Evolutionary conservation across 2,113 vertebrate species (phyloP).

Genomic region (Sula dactylatra): DNA sequence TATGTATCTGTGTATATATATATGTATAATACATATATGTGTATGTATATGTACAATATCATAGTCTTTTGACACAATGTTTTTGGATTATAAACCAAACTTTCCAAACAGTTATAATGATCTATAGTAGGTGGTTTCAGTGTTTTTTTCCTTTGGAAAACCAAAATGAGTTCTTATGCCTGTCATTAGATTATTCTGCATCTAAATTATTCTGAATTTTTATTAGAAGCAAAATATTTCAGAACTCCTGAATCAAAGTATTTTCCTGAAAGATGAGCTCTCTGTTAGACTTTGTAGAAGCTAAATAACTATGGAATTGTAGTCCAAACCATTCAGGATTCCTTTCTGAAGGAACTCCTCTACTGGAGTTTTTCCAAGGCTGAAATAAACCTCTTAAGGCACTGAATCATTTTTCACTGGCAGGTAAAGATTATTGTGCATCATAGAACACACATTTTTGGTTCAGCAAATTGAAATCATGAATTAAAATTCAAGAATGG

Average conservation of each 20-base stretch:
- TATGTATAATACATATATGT: neutral
- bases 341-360: neutral
- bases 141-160: neutral
- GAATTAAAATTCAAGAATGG: neutral
- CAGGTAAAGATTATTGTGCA: neutral
- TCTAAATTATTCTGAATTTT: neutral
- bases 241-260: neutral
- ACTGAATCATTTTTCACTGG: neutral
- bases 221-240: neutral
- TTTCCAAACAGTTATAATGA: neutral
- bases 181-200: neutral
- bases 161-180: neutral
- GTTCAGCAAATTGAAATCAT: neutral
- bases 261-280: neutral
- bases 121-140: neutral
- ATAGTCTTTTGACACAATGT: neutral
- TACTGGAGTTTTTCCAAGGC: neutral
- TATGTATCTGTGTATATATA: neutral
- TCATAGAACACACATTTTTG: neutral
- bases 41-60: neutral
- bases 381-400: neutral
- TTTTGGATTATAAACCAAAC: neutral
- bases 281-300: neutral
- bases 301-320: neutral
- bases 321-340: neutral